phyloP scores from a whole-genome alignment of 2,113 vertebrate genomes.

The Chrysochloris asiatica region DNA sequence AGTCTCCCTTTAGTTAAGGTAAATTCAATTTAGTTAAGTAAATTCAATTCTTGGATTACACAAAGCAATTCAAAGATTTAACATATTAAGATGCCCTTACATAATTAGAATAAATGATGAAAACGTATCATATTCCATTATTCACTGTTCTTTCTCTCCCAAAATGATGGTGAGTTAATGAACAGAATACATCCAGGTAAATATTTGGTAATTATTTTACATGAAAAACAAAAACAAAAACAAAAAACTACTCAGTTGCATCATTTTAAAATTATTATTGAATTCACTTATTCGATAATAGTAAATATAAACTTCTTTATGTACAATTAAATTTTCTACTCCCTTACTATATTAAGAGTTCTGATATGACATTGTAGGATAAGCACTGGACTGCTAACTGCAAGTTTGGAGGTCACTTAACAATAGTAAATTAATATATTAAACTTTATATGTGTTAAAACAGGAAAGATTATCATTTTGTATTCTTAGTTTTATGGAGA shows the following conservation, averaged over 20 bases:
- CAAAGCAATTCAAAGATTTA: neutral
- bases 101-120: neutral
- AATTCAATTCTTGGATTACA: slow-evolving; percentile 48
- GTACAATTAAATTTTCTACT: neutral
- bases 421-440: too few species aligned
- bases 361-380: too few species aligned
- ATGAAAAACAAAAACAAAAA: too few species aligned
- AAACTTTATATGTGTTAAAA: slow-evolving; percentile 21
- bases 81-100: neutral
- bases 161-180: neutral
- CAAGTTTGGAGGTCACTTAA: too few species aligned
- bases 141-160: neutral
- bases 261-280: neutral
- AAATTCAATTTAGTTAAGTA: too few species aligned
- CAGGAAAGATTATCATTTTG: neutral
- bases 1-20: neutral
- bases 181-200: neutral
- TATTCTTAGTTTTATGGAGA: neutral
- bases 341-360: neutral
- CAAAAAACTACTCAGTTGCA: neutral
- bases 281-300: neutral
- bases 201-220: neutral
- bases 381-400: too few species aligned
- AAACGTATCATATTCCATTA: neutral
- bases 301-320: neutral